A percentile compares a stretch with the other conserved stretches of the same genome.
Conservation (phyloP, 1,140 invertebrate genomes). For the Drosophila bocki region DNA sequence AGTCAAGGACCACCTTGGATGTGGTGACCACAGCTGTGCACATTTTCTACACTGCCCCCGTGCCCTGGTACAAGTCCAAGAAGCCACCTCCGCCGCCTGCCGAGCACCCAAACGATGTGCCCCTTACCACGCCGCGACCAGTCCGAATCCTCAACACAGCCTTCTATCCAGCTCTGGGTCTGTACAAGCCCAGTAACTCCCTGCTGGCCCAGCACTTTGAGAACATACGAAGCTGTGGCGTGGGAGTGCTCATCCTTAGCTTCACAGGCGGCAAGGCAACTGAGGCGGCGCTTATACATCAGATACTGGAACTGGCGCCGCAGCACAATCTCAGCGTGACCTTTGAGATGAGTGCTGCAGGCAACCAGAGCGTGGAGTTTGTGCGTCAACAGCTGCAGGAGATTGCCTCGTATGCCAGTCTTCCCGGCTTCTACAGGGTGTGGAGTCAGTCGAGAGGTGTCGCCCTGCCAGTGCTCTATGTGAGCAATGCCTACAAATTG, state of each 20-base stretch:
- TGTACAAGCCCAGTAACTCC: constrained; percentile 76
- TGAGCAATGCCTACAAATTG: constrained; percentile 87
- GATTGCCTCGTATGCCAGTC: constrained; percentile 49
- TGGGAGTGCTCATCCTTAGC: constrained; percentile 77
- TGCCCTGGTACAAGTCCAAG: constrained; percentile 81
- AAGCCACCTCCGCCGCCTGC: constrained; percentile 57
- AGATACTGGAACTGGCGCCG: constrained; percentile 71
- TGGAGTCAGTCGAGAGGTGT: constrained; percentile 80
- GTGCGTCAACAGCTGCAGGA: constrained; percentile 75
- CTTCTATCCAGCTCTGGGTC: constrained; percentile 78
- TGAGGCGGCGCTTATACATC: constrained; percentile 60
- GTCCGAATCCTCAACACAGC: constrained; percentile 74
- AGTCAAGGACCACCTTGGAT: constrained; percentile 57
- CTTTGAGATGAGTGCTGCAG: constrained; percentile 74
- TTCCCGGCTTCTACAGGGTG: constrained; percentile 86
- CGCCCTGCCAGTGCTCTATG: constrained; percentile 87
- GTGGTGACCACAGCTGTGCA: constrained; percentile 69
- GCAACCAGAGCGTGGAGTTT: constrained; percentile 75
- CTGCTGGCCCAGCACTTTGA: constrained; percentile 77
- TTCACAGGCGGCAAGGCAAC: constrained; percentile 47
- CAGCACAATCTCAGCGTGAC: constrained; percentile 79
- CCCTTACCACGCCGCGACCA: constrained; percentile 57
- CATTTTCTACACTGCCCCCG: constrained; percentile 80
- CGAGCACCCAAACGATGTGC: constrained; percentile 69
- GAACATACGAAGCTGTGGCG: constrained; percentile 78